phyloP scores from a whole-genome alignment of 2,113 vertebrate species.

The Puma concolor region DNA sequence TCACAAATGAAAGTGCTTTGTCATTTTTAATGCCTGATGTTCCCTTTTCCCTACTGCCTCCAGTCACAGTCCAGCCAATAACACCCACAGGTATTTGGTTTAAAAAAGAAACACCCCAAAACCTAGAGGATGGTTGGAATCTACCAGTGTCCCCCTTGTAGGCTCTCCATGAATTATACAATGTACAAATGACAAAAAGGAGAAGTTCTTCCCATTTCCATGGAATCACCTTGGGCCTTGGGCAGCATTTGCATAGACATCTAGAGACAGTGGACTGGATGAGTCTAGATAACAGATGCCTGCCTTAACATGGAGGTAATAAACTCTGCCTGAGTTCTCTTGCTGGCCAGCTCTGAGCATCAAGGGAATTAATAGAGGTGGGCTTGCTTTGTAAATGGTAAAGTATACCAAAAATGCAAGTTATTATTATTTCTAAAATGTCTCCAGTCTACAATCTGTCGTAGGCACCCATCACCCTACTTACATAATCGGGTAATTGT shows the following conservation, averaged over 20 bases:
- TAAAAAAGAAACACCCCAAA: not conserved
- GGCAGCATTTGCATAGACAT: not conserved
- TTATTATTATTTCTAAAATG: slow-evolving; percentile 65
- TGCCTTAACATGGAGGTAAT: not conserved
- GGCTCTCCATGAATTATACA: not conserved
- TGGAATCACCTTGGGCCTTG: not conserved
- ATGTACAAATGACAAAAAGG: not conserved
- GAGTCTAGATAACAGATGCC: not conserved
- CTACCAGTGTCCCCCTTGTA: not conserved
- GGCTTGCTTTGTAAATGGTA: not conserved
- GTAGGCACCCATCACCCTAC: slow-evolving; percentile 54
- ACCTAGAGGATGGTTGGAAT: slow-evolving; percentile 27
- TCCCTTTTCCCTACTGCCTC: not conserved
- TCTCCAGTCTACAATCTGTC: slow-evolving; percentile 52
- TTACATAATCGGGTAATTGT: slow-evolving; percentile 59
- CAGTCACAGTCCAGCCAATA: slow-evolving; percentile 37
- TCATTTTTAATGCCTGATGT: slow-evolving; percentile 77
- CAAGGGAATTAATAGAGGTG: not conserved
- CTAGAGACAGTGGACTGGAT: not conserved
- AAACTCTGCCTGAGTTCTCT: not conserved
- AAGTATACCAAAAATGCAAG: slow-evolving; percentile 27
- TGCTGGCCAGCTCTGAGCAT: not conserved
- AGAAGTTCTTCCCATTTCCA: not conserved
- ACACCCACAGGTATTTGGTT: slow-evolving; percentile 61
- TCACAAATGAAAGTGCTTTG: slow-evolving; percentile 82